These are phyloP conservation scores for Gonatopus flavifemur DNA, from an alignment of 1,140 invertebrate genomes.

Conservation along the genomic window DNA sequence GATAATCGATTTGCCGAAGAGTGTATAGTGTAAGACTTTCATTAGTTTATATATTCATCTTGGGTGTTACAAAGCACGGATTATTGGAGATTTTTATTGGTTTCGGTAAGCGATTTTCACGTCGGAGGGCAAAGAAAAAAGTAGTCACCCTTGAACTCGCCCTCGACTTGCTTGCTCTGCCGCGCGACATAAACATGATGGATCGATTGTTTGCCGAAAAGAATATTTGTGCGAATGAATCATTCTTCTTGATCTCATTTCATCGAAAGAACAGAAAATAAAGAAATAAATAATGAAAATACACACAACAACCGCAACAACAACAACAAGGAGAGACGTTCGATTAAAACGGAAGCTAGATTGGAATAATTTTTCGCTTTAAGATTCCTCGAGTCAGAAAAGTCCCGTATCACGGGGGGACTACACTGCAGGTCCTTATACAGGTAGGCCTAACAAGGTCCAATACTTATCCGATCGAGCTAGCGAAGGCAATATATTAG, in stretches of 20 bases:
- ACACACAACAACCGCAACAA: constrained; percentile 5
- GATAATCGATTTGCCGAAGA: constrained; percentile 2
- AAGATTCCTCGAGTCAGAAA: constrained; percentile 53
- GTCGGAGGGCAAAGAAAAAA: constrained; percentile 15
- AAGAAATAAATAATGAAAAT: background rate
- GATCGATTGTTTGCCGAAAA: background rate
- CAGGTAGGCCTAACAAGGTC: constrained; percentile 54
- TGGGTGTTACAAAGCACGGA: constrained; percentile 14
- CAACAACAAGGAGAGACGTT: constrained; percentile 9
- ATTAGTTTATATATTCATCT: constrained; percentile 45
- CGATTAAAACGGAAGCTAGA: constrained; percentile 1
- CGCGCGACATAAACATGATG: background rate
- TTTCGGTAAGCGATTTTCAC: constrained; percentile 32
- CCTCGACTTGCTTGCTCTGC: background rate
- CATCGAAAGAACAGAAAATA: background rate
- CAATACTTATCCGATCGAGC: constrained; percentile 53
- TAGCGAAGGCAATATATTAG: constrained; percentile 54
- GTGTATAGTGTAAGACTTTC: constrained; percentile 25
- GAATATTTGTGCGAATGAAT: background rate
- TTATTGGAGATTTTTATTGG: constrained; percentile 50
- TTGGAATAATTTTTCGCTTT: constrained; percentile 56
- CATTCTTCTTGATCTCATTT: background rate
- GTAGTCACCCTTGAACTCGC: too few species aligned
- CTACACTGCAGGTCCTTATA: constrained; percentile 47
- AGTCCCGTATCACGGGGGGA: constrained; percentile 17